Evolutionary conservation across 2,888 invertebrate genomes (phyloP).

Genomic region (Drosophila mettleri): DNA sequence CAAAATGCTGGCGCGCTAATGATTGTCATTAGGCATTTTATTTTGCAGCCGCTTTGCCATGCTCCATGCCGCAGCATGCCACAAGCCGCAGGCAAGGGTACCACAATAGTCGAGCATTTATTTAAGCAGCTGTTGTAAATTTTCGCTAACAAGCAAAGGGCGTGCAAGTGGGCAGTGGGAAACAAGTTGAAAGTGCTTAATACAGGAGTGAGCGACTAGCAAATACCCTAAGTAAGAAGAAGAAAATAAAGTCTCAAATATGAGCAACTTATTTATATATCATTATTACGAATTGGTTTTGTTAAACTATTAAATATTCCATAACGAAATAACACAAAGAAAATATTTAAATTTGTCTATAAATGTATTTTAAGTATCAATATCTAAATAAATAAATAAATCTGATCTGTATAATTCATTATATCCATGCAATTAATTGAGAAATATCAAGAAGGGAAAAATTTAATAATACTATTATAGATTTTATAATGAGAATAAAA

Average conservation of each 20-base stretch:
- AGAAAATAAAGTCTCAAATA: background rate
- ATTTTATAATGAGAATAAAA: no score
- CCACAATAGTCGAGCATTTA: conserved; percentile 56
- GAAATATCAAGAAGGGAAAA: no score
- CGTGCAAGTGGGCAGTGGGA: conserved; percentile 8
- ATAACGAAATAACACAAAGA: no score
- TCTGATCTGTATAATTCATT: no score
- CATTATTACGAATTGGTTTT: no score
- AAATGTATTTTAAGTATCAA: no score
- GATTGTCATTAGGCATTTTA: conserved; percentile 61
- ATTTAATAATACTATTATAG: no score
- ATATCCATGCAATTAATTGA: no score
- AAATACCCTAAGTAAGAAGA: conserved; percentile 11
- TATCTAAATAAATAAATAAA: no score
- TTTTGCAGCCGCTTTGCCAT: conserved; percentile 7
- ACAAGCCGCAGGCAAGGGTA: conserved; percentile 29
- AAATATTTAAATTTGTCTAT: no score
- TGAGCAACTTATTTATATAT: background rate
- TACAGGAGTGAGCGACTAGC: background rate
- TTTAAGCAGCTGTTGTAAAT: conserved; percentile 63
- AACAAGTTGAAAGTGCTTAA: background rate
- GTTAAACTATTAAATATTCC: no score
- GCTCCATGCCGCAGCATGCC: conserved; percentile 6
- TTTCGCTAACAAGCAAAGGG: conserved; percentile 51
- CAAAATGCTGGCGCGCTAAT: conserved; percentile 50